Base-by-base conservation (phyloP, 1,140 invertebrate genomes). In the Diachasma alloeum region DNA sequence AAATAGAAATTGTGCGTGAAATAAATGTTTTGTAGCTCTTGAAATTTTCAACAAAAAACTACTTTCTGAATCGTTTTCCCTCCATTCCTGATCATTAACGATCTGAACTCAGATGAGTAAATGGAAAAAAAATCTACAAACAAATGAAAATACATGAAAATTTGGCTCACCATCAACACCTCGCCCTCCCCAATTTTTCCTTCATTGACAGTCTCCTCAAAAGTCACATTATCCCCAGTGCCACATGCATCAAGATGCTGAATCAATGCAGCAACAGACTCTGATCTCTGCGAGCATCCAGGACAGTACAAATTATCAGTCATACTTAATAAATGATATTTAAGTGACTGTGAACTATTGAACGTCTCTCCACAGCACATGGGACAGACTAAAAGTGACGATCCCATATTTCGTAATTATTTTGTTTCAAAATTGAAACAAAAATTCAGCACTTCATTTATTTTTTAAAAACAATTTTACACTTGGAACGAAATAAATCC, bases 341-440 rank as follows among this genome's bases (percentile, higher is more conserved):
- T 90, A 56, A 94, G 87, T 59, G 88, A 87, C 80, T 91, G 83
- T 63, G 90, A 90, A 78, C 90, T 91, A 73, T 87, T 83, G 86
- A 94, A 94, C 70, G 87, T 90, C 84, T 92, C 90, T 63, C 90
- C 90, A 80, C 93, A 94, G 81, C 93, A 94, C 85, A 93, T 89
- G 5, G 93, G 92, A 79, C 93, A 94, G 74, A 90, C 84, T 17
- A 93, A 83, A 75, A 83, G 84, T 78, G 89, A 79, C 26, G 90
- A 90, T 83, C 90, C 91, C 91, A 92, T 92, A 37, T 24, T 78
- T 70, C 69, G 19, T n/a, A 48, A 37, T 39, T 68, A 39, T 39
- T 37, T 71, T 44, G 69, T 67, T 67, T 46, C 17, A 15, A 39
- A n/a, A 71, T 69, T 68, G 11, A 53, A 77, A 72, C 69, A 74